Base-by-base conservation (phyloP, 2,888 invertebrate species). In the Ariolimax columbianus region DNA sequence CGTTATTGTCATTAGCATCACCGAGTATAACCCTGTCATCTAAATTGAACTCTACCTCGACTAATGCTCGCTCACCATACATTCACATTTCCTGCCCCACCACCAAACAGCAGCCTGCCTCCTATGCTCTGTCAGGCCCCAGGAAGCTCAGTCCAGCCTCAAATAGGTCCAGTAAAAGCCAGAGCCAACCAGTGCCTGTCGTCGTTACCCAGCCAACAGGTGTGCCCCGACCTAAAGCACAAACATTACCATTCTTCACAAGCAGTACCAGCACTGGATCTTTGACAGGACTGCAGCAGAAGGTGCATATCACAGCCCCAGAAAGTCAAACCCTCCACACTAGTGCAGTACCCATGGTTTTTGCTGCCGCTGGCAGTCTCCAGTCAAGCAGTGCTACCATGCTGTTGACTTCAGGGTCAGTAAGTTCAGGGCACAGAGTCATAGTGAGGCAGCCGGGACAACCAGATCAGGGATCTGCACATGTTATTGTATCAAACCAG, bases 1-100 rank as follows among this genome's bases (percentile, higher is more conserved):
- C 36, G n/a, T 43, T 81, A 26, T 66, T 59, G 26, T 33, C 86
- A 36, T 43, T 68, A 43, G 11, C 73, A 30, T 77, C 85, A 63
- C 78, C 68, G 36, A 47, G 73, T 82, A 43, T 40, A 36, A 30
- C 17, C 70, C 1, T 38, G 17, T 19, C 72, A 40, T 78, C 84
- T 1, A 63, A 73, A 73, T 73, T 14, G n/a, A 77, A 55, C 33
- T 55, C 66, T 51, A 78, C 83, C 38, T 78, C 78, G 33, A 0
- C 47, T 51, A 78, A 19, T 78, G 40, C 72, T 51, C 59, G 73
- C 14, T 79, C 84, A 38, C 79, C 84, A 26, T 79, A 40, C 36
- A 78, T 84, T 72, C 83, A 83, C 30, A 79, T 77, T 19, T 78
- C 80, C 17, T 83, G 73, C 36, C 83, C 75, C 26, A 79, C 66